Evolutionary conservation across 2,797 vertebrate genomes (phyloP), one percentile per base, ranked within the genome.

Genomic region (Bufotes viridis): DNA sequence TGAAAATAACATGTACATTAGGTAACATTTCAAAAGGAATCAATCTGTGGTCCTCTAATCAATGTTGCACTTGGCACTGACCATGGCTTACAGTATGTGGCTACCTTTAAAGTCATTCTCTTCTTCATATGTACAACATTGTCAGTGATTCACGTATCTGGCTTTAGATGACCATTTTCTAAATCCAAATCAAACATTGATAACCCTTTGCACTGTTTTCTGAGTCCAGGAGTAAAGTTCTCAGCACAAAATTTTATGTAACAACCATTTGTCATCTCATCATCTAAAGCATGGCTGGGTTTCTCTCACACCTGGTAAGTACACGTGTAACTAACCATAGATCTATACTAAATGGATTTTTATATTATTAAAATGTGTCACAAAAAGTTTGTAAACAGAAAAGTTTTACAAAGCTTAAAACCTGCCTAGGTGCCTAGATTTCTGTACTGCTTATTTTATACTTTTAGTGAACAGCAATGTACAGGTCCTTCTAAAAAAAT

Each of bases 301-400:
- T 88, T 53, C 49, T 84, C 53, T 78, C 61, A 29, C 74, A 88
- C 9, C 61, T 88, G 81, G 87, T 88, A 29, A 84, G 87, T 79
- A 2, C 86, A 87, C 15, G 29, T 75, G 22, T 51, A 22, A n/a
- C 3, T 70, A 7, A 17, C 14, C 6, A 7, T 22, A 75, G 15
- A 12, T 53, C 5, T n/a, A 69, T 69, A 29, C 26, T 14, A 7
- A 69, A 69, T 22, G 14, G 58, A 60, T 63, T 20, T 20, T 63
- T 63, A 63, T 22, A 63, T 29, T 69, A 7, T 29, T 29, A 15
- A 69, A 69, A 69, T 29, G 17, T 69, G 13, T 29, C 15, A 69
- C 18, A 58, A 5, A 61, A 61, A 2, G 20, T 61, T 61, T 22
- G 60, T 61, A 20, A 61, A 61, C 20, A 22, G 7, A 65, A 24